phyloP scores from a whole-genome alignment of 2,113 vertebrate species.

The Nothocercus nigrocapillus region DNA sequence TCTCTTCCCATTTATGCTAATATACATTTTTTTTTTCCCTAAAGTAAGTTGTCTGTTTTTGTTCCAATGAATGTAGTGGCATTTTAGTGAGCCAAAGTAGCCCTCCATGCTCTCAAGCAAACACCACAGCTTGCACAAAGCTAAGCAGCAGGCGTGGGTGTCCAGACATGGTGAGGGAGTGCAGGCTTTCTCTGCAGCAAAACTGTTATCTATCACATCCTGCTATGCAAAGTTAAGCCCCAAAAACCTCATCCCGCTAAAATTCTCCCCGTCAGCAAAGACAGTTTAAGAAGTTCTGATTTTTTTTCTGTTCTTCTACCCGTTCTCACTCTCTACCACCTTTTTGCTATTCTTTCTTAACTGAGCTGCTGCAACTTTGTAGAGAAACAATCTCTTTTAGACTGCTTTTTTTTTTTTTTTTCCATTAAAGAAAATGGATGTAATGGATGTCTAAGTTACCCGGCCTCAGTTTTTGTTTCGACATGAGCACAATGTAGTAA shows the following conservation, averaged over 20 bases:
- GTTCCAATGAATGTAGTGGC: not conserved
- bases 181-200: not conserved
- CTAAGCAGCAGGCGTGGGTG: fast-evolving
- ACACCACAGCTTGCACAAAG: not conserved
- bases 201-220: not conserved
- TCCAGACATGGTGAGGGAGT: not conserved
- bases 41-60: not conserved
- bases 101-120: not conserved
- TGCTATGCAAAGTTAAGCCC: not conserved
- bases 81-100: not conserved
- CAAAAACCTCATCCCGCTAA: not conserved
- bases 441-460: fast-evolving
- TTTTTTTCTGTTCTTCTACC: not conserved
- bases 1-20: not conserved
- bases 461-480: not conserved
- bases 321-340: not conserved
- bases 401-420: not conserved
- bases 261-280: not conserved
- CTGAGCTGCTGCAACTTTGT: not conserved
- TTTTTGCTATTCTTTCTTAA: not conserved
- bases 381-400: not conserved
- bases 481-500: not conserved
- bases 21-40: not conserved
- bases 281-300: not conserved
- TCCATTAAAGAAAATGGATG: not conserved